A percentile compares a stretch with the other conserved stretches of the same genome.
Evolutionary conservation across 2,797 vertebrate species (phyloP).

Genomic region (Eospalax fontanierii): DNA sequence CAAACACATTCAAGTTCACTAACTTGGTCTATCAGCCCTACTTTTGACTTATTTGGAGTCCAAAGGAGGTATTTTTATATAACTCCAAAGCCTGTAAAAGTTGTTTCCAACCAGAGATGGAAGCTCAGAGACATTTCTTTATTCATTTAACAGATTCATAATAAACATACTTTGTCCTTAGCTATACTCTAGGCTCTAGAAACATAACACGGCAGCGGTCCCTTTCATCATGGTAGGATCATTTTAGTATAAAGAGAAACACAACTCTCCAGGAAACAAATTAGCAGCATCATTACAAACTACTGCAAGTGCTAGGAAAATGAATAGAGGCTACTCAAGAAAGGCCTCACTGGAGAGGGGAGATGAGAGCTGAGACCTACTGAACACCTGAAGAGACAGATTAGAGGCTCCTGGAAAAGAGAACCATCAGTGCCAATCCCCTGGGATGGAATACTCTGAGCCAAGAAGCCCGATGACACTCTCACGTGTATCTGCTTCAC

Average conservation of each 20-base stretch:
- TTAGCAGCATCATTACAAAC: not conserved
- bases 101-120: not conserved
- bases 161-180: not conserved
- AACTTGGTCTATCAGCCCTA: not conserved
- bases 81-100: not conserved
- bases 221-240: not conserved
- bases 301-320: not conserved
- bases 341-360: not conserved
- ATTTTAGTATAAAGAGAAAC: not conserved
- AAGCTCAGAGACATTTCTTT: conserved; percentile 4
- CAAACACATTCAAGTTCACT: not conserved
- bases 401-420: not conserved
- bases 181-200: not conserved
- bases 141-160: not conserved
- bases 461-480: not conserved
- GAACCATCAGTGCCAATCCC: not conserved
- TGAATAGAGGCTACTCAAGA: not conserved
- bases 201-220: not conserved
- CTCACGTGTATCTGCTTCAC: not conserved
- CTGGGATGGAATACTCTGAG: not conserved
- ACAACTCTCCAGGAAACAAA: not conserved
- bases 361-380: not conserved
- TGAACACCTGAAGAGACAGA: not conserved
- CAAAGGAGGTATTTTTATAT: not conserved
- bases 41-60: not conserved